Percentiles rank a stretch among this genome's conserved stretches.
Evolutionary conservation across 2,888 invertebrate genomes (phyloP).

Genomic region (Exocentrus adspersus): DNA sequence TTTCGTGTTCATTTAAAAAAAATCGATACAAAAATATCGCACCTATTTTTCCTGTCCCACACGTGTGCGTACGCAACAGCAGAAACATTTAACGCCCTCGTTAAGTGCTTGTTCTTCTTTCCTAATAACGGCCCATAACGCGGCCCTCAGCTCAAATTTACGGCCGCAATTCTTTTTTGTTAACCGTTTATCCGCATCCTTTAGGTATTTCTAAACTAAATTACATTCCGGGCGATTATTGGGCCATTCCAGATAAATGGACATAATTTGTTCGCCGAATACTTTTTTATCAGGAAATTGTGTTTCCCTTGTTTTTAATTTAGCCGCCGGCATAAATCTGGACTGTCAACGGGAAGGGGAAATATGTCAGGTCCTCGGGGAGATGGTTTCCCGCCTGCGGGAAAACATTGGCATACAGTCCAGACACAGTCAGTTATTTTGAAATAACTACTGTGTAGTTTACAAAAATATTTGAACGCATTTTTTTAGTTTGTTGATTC

Average conservation of each 20-base stretch:
- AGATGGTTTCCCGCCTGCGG: too few species aligned
- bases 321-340: not conserved
- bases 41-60: conserved; percentile 12
- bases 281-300: not conserved
- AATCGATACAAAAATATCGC: too few species aligned
- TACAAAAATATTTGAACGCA: too few species aligned
- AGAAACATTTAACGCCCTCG: too few species aligned
- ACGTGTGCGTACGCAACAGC: too few species aligned
- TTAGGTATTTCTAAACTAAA: conserved; percentile 4
- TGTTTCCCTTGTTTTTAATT: not conserved
- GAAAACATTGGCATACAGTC: too few species aligned
- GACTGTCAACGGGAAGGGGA: not conserved
- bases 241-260: not conserved
- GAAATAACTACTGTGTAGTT: too few species aligned
- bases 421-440: too few species aligned
- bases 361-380: too few species aligned
- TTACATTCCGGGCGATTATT: not conserved
- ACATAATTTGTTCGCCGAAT: not conserved
- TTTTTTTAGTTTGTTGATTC: too few species aligned
- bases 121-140: conserved; percentile 13
- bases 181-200: not conserved
- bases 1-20: too few species aligned
- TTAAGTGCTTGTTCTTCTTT: conserved; percentile 2
- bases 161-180: not conserved
- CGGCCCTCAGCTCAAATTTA: not conserved